These are phyloP conservation scores for Pseudorectes ferrugineus DNA, from an alignment of 2,113 vertebrate species.

Conservation along the genomic window DNA sequence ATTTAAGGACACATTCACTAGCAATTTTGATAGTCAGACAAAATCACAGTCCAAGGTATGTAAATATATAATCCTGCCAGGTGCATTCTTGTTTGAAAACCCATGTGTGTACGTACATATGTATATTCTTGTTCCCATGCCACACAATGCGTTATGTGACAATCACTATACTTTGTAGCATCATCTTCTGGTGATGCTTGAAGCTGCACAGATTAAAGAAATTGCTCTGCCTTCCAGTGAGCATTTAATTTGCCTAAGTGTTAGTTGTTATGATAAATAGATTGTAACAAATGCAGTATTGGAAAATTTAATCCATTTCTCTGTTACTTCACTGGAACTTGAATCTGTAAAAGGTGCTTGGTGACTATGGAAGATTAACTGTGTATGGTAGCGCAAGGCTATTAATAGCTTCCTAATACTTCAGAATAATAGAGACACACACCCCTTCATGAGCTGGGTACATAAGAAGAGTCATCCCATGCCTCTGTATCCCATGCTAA, in stretches of 20 bases:
- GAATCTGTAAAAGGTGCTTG: background rate
- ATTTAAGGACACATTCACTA: background rate
- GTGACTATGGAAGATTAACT: background rate
- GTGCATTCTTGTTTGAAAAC: background rate
- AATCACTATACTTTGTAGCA: background rate
- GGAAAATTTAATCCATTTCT: background rate
- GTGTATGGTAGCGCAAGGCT: background rate
- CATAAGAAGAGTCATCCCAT: background rate
- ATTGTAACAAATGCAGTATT: background rate
- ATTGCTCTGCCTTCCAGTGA: background rate
- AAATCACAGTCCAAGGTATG: background rate
- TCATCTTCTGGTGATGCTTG: background rate
- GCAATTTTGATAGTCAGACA: background rate
- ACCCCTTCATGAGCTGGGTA: background rate
- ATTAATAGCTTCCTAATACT: background rate
- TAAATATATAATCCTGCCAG: background rate
- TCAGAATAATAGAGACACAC: background rate
- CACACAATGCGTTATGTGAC: background rate
- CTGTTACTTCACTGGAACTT: background rate
- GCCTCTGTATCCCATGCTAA: background rate
- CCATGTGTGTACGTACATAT: background rate
- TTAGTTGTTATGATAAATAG: background rate
- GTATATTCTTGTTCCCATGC: background rate
- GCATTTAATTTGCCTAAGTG: background rate
- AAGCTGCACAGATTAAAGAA: background rate